Evolutionary conservation across 2,113 vertebrate genomes (phyloP).

Genomic region (Protobothrops mucrosquamatus): DNA sequence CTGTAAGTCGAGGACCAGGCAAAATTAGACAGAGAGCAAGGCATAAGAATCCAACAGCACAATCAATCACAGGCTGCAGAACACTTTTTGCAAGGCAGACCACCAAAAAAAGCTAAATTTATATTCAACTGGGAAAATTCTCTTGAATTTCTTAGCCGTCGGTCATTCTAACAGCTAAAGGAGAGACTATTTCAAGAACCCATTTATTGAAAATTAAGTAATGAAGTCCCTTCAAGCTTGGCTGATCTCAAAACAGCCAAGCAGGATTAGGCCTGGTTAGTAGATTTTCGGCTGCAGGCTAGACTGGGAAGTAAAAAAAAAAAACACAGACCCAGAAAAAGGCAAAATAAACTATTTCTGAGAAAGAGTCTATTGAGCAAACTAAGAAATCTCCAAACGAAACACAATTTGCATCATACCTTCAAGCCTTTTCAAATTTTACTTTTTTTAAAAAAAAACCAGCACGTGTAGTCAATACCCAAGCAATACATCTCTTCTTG

Average conservation of each 20-base stretch:
- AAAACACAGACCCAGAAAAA: neutral
- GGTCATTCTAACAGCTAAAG: neutral
- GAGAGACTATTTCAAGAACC: neutral
- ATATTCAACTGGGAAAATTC: neutral
- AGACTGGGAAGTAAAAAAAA: neutral
- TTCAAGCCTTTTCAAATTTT: neutral
- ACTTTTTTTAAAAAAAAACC: neutral
- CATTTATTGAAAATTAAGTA: neutral
- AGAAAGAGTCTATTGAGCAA: neutral
- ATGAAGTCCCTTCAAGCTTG: neutral
- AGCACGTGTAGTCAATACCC: constrained; percentile 26
- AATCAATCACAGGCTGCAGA: neutral
- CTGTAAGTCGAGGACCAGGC: no score
- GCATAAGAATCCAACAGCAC: neutral
- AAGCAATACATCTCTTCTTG: constrained; percentile 37
- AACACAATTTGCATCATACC: neutral
- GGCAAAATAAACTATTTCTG: neutral
- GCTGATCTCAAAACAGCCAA: neutral
- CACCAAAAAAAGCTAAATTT: neutral
- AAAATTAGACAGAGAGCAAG: neutral
- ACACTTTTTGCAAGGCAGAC: neutral
- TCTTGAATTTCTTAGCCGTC: neutral
- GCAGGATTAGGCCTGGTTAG: neutral
- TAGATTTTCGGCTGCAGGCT: neutral
- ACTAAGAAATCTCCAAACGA: neutral